Percentiles rank a stretch among this genome's conserved stretches.
These are phyloP conservation scores for Parthenolecanium corni DNA, from an alignment of 2,888 invertebrate genomes.

Conservation along the genomic window DNA sequence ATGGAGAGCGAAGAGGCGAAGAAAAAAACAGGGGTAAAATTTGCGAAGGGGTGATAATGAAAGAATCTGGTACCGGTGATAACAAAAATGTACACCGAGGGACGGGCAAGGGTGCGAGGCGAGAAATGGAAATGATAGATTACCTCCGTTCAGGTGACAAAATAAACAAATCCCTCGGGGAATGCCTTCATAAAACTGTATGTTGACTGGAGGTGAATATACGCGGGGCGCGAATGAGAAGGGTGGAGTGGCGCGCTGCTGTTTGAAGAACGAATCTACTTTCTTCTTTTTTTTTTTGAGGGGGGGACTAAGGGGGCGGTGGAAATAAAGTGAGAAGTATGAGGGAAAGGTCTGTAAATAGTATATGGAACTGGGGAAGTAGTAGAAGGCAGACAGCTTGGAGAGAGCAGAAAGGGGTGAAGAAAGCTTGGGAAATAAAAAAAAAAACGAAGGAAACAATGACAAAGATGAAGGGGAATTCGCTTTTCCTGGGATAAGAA, in stretches of 20 bases:
- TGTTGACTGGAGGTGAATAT: conserved; percentile 1
- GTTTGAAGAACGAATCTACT: no score
- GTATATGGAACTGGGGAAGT: no score
- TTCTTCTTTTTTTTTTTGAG: no score
- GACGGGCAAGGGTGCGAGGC: not conserved
- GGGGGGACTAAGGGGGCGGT: no score
- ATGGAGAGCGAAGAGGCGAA: no score
- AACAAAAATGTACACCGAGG: conserved; percentile 18
- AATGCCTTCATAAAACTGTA: conserved; percentile 18
- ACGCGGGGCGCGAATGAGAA: not conserved
- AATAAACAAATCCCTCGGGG: conserved; percentile 27
- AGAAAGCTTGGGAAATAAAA: not conserved
- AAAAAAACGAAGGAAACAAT: conserved; percentile 9
- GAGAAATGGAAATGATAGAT: conserved; percentile 20
- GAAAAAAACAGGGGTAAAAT: no score
- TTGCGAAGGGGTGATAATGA: conserved; percentile 9
- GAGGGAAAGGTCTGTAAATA: no score
- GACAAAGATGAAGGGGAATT: conserved; percentile 9
- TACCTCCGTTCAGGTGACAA: conserved; percentile 28
- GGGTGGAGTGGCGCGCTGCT: not conserved
- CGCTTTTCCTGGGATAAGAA: conserved; percentile 10
- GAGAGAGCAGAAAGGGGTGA: not conserved
- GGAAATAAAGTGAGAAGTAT: no score
- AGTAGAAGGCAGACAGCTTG: no score
- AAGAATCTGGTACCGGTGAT: conserved; percentile 24